Evolutionary conservation across 2,888 invertebrate species (phyloP), one percentile per base, ranked within the genome.

Genomic region (Hermodice carunculata): DNA sequence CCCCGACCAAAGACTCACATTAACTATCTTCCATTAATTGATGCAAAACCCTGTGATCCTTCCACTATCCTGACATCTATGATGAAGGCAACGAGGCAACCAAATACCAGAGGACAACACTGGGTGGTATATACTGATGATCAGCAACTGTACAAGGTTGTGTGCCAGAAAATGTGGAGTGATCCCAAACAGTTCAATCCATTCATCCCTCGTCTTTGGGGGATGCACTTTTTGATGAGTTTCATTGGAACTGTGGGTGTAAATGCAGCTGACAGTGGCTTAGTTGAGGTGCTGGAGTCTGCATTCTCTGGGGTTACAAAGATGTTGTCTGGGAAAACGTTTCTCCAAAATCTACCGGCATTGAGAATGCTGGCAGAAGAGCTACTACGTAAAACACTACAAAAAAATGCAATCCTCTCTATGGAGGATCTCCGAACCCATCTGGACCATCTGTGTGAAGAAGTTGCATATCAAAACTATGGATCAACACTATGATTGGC

Each of bases 171-270:
- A 3, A 52, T 48, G 4, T 75, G 75, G 76, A 62, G 53, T 14
- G 62, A 76, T 56, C 69, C 60, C 28, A 58, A 70, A 0, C 28
- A 26, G 34, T 75, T 74, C 60, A 6, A 0, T 19, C 44, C 64
- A 54, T 42, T 75, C 26, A 51, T 69, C 11, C 40, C 51, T 8
- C 42, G 73, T 8, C 68, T 76, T 8, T 73, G 73, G 11, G 75
- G 73, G 1, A 76, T 74, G 74, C 74, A 76, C 42, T 31, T 61
- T 26, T 57, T 74, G 4, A 74, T 74, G 73, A 76, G 74, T 44
- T 76, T 71, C 51, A 60, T 75, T 59, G 76, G 73, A 0, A 64
- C 43, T 48, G 54, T 75, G 6, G 71, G 75, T 17, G 56, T 52
- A 3, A 46, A 76, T 28, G 69, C 76, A 73, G 64, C 65, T n/a